Base-by-base conservation (phyloP, 2,797 vertebrate genomes). In the Tolypeutes matacus region DNA sequence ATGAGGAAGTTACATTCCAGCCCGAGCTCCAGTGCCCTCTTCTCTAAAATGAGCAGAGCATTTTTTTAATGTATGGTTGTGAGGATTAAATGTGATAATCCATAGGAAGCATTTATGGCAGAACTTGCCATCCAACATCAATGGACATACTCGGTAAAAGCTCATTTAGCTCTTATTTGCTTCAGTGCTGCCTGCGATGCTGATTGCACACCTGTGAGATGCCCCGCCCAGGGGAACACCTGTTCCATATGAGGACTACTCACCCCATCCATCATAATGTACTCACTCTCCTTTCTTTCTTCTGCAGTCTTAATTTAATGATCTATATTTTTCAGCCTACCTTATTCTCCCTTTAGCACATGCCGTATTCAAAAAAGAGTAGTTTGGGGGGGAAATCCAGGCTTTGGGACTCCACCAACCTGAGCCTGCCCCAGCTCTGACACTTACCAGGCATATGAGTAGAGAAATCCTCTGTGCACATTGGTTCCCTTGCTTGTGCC, bases 1-100 rank as follows among this genome's bases (percentile, higher is more conserved):
- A 3, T 1, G 4, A 5, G 81, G 12, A 25, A 31, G 10, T 17
- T 29, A 14, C 21, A 0, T 0, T 8, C 31, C 13, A 31, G 11
- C 20, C 6, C 3, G 0, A 5, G 17, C 7, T 69, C 29, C 7
- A 1, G 9, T 17, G 12, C 15, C 34, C 36, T 18, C 39, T 51
- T 27, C 2, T 53, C 51, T n/a, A 60, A 53, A 56, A 42, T 1
- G 11, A 34, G 23, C 27, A 15, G 27, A 34, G 56, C 4, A 1
- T 36, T 53, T 13, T 34, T 72, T 23, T 46, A 17, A 18, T 21
- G 23, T 46, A 11, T 51, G 4, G 25, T 64, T 14, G 4, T 17
- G n/a, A n/a, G 42, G 27, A 14, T 13, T 20, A 0, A 2, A 20
- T 7, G 49, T 51, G 75, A n/a, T 76, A 53, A 25, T 8, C 56